These are phyloP conservation scores for Hydrolagus affinis DNA, from an alignment of 2,113 vertebrate genomes.

Conservation along the genomic window DNA sequence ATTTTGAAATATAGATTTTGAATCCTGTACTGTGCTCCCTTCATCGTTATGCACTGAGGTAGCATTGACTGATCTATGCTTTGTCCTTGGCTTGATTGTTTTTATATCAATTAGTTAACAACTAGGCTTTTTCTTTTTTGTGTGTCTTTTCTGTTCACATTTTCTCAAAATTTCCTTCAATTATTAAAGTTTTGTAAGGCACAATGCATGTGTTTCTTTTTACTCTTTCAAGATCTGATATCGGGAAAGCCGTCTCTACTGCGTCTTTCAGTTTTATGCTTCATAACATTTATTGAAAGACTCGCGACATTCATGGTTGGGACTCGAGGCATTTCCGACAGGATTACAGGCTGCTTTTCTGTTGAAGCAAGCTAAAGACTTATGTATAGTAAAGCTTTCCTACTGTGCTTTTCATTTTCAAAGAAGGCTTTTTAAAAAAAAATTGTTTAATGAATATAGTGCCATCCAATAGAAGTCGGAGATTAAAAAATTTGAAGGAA, in stretches of 20 bases:
- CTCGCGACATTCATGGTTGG: constrained; percentile 36
- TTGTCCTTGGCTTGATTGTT: not conserved
- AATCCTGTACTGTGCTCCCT: not conserved
- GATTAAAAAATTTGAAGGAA: constrained; percentile 17
- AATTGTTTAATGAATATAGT: constrained; percentile 33
- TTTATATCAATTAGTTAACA: not conserved
- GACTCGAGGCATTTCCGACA: constrained; percentile 36
- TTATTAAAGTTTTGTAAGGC: constrained; percentile 41
- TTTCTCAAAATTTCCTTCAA: not conserved
- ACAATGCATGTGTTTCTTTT: constrained; percentile 28
- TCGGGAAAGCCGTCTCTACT: constrained; percentile 36
- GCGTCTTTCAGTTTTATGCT: constrained; percentile 37
- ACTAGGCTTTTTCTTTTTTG: constrained; percentile 35
- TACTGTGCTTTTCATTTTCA: constrained; percentile 51
- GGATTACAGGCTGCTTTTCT: constrained; percentile 54
- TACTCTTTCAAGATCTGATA: constrained; percentile 41
- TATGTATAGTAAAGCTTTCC: constrained; percentile 45
- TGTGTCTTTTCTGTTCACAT: constrained; percentile 36
- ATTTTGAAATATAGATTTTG: not conserved
- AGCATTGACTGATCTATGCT: not conserved
- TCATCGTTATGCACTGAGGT: not conserved
- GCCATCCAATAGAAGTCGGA: constrained; percentile 23
- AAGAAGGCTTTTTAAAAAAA: constrained; percentile 34
- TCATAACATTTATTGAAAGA: constrained; percentile 47
- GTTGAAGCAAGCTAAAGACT: constrained; percentile 45